phyloP scores from a whole-genome alignment of 2,888 invertebrate species.

The Zhuqinia jingwanae region DNA sequence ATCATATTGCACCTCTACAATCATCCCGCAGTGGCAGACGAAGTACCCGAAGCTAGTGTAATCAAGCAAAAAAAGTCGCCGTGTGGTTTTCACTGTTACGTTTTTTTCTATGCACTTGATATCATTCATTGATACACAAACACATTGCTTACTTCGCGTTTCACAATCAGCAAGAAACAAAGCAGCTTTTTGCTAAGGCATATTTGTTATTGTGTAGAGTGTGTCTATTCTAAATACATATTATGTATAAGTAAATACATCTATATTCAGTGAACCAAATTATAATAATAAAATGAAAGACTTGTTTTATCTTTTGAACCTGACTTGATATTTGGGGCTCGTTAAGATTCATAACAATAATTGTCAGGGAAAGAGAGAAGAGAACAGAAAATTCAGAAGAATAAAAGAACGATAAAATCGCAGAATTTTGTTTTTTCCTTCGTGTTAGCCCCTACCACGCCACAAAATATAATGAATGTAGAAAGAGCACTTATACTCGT shows the following conservation, averaged over 20 bases:
- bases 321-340: slow-evolving; percentile 55
- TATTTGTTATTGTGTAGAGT: not conserved
- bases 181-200: slow-evolving; percentile 4
- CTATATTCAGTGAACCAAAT: not conserved
- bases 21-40: not conserved
- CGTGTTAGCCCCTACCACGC: not conserved
- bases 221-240: not conserved
- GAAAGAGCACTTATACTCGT: slow-evolving; percentile 23
- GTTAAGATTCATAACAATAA: slow-evolving; percentile 63
- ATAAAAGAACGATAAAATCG: slow-evolving; percentile 56
- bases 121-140: slow-evolving; percentile 3
- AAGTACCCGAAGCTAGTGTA: slow-evolving; percentile 45
- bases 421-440: slow-evolving; percentile 23
- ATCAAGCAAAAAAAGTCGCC: slow-evolving; percentile 29
- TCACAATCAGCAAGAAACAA: not conserved
- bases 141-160: not conserved
- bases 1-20: slow-evolving; percentile 40
- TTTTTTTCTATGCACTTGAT: not conserved
- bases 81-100: slow-evolving; percentile 24
- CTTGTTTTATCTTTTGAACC: slow-evolving; percentile 64
- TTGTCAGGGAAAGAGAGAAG: slow-evolving; percentile 37
- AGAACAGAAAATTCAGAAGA: slow-evolving; percentile 33
- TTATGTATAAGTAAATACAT: not conserved
- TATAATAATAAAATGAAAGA: not conserved
- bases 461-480: slow-evolving; percentile 17